Percentiles rank a stretch among this genome's conserved stretches.
Evolutionary conservation across 2,113 vertebrate species (phyloP).

Genomic region (Heterotis niloticus): DNA sequence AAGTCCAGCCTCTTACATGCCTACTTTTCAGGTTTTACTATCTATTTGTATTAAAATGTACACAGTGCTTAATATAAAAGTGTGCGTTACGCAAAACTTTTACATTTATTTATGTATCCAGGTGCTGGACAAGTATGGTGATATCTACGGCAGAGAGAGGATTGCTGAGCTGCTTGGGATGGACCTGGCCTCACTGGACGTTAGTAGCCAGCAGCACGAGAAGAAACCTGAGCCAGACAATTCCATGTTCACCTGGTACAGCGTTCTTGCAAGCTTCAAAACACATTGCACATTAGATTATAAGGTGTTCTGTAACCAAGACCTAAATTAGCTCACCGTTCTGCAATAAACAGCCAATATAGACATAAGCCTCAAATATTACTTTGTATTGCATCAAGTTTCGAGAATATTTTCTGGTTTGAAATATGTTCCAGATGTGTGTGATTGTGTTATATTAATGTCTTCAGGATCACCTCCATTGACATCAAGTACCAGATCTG

Average conservation of each 20-base stretch:
- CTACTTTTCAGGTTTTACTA: too few species aligned
- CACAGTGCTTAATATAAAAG: too few species aligned
- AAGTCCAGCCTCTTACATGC: neutral
- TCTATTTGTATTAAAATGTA: too few species aligned
- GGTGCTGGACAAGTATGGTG: constrained; percentile 87
- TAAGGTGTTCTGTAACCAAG: too few species aligned
- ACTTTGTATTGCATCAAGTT: too few species aligned
- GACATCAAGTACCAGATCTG: constrained; percentile 91
- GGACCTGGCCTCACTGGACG: constrained; percentile 80
- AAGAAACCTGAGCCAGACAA: constrained; percentile 77
- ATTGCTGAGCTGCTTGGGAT: constrained; percentile 88
- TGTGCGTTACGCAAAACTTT: neutral
- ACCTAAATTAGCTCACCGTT: too few species aligned
- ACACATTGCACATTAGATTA: neutral
- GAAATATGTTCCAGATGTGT: neutral
- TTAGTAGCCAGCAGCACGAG: constrained; percentile 76
- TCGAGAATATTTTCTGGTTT: too few species aligned
- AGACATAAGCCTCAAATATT: too few species aligned
- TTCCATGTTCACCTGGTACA: constrained; percentile 76
- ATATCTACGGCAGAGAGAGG: constrained; percentile 84
- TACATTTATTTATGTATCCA: constrained; percentile 37
- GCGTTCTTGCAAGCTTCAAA: neutral
- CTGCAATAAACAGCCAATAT: too few species aligned
- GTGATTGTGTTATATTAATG: neutral
- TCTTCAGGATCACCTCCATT: constrained; percentile 71